These are phyloP conservation scores for Odontamblyopus rebecca DNA, from an alignment of 2,797 vertebrate species.

Conservation along the genomic window DNA sequence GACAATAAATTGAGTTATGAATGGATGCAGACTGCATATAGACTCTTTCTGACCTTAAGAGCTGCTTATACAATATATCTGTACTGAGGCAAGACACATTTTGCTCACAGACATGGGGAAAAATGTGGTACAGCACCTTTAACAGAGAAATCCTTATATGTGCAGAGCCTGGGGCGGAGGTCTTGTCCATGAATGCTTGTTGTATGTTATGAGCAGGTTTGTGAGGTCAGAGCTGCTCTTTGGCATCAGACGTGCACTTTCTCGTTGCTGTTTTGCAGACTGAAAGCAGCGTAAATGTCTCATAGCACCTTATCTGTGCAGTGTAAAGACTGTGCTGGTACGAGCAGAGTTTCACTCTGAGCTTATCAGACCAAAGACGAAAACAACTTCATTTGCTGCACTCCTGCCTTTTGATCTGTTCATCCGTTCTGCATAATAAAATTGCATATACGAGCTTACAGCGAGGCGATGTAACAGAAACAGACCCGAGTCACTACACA, in stretches of 20 bases:
- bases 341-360: slow-evolving; percentile 18
- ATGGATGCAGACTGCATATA: too few species aligned
- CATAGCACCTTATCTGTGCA: slow-evolving; percentile 47
- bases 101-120: too few species aligned
- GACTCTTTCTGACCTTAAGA: too few species aligned
- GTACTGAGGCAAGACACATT: too few species aligned
- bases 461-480: slow-evolving; percentile 15
- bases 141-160: slow-evolving; percentile 3
- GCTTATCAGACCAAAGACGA: slow-evolving; percentile 38
- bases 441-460: neutral
- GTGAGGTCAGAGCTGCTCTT: slow-evolving; percentile 17
- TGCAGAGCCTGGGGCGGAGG: slow-evolving; percentile 14
- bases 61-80: too few species aligned
- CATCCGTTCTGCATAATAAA: slow-evolving; percentile 22
- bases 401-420: slow-evolving; percentile 11
- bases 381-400: slow-evolving; percentile 37
- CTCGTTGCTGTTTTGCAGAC: slow-evolving; percentile 30
- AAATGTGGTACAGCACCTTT: too few species aligned
- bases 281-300: slow-evolving; percentile 56
- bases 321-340: slow-evolving; percentile 51
- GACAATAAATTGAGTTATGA: too few species aligned
- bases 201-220: slow-evolving; percentile 20
- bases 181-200: slow-evolving; percentile 17
- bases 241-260: slow-evolving; percentile 29
- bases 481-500: neutral